Evolutionary conservation across 2,797 vertebrate species (phyloP), one percentile per base, ranked within the genome.

Genomic region (Apogon talboti): DNA sequence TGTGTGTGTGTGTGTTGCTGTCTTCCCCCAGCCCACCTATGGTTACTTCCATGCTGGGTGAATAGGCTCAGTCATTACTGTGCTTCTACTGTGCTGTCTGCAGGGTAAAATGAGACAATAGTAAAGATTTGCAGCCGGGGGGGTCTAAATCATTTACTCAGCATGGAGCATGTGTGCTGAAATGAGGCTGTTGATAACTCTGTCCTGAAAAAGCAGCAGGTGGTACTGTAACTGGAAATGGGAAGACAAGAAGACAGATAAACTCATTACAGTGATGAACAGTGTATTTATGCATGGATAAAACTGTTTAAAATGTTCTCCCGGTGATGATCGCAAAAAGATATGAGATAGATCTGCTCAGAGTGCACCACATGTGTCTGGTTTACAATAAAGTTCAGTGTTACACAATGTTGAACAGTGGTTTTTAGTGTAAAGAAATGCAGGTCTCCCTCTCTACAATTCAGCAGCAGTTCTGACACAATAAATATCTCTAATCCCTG

Each of bases 61-160:
- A 91, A 90, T 79, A 72, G 83, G 78, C 85, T 91, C 86, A 71
- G 84, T 90, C 90, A 93, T 93, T 91, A 92, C 84, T 82, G 80
- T 35, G 79, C 81, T 80, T 82, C 88, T 78, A 33, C 82, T 66
- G 74, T 69, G 64, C 86, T 83, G 90, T 91, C 91, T 90, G 87
- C 79, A 43, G 86, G 81, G 86, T 77, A 71, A 86, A 89, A 93
- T 85, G 84, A 91, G 89, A 90, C 90, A 89, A 89, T 90, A 79
- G 87, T 80, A 83, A 78, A 89, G 89, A 90, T 91, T 90, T 87
- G 88, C 87, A 92, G 83, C 81, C 81, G 75, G 87, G 83, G 83
- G 66, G 80, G 76, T 73, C 66, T 71, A 66, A 85, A 91, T 91
- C 86, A 87, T 85, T 87, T 86, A 83, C 90, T 52, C 92, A 91